Conservation (phyloP, 2,113 vertebrate genomes). For the Tiliqua scincoides region DNA sequence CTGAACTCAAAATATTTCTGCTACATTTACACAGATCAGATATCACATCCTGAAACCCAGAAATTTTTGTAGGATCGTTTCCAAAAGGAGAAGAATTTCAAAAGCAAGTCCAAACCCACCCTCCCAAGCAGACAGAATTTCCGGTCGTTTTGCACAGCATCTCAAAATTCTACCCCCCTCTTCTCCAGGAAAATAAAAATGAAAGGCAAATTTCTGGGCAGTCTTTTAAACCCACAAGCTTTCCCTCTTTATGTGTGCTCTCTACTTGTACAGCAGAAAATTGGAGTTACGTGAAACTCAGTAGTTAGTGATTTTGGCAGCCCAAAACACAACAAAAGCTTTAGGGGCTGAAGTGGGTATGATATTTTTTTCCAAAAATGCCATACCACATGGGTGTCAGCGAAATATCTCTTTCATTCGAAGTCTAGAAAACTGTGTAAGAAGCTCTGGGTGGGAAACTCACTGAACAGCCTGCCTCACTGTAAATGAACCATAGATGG, state of each 20-base stretch:
- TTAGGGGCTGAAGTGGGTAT: constrained; percentile 52
- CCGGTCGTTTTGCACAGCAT: constrained; percentile 27
- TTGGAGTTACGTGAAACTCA: constrained; percentile 68
- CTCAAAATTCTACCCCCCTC: constrained; percentile 26
- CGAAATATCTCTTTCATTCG: constrained; percentile 33
- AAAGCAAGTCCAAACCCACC: constrained; percentile 50
- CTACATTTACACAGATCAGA: constrained; percentile 59
- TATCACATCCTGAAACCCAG: constrained; percentile 52
- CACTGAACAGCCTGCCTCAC: constrained; percentile 56
- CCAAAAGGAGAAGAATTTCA: constrained; percentile 59
- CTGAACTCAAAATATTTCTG: constrained; percentile 57
- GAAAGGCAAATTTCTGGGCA: constrained; percentile 47
- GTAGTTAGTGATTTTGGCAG: constrained; percentile 66
- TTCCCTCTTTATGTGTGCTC: constrained; percentile 56
- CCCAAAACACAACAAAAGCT: constrained; percentile 62
- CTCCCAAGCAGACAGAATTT: constrained; percentile 37
- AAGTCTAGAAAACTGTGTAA: constrained; percentile 58
- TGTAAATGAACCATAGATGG: neutral
- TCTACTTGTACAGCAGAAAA: constrained; percentile 58
- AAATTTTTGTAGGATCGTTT: constrained; percentile 39
- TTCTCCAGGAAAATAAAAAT: neutral
- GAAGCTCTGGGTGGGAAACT: constrained; percentile 56
- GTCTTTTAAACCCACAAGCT: constrained; percentile 60
- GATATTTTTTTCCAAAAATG: constrained; percentile 56
- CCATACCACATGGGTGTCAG: constrained; percentile 58